Conservation (phyloP, 2,113 vertebrate genomes). For the Charina bottae region DNA sequence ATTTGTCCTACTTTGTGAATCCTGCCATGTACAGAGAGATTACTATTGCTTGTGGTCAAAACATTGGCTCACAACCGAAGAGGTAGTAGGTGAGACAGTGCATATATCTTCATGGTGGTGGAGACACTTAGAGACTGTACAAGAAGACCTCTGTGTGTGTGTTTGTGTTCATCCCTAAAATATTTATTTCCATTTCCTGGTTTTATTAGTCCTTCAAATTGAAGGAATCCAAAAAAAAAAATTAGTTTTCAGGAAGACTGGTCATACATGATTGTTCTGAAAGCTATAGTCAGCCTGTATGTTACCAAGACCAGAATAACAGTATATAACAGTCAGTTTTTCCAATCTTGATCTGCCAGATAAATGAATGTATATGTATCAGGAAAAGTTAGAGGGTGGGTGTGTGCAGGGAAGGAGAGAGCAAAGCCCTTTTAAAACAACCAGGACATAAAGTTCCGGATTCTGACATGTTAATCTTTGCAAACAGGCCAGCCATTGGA, state of each 20-base stretch:
- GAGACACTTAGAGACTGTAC: background rate
- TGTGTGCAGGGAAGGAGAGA: background rate
- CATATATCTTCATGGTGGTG: background rate
- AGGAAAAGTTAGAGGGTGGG: conserved; percentile 35
- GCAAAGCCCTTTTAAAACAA: conserved; percentile 6
- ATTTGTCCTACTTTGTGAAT: conserved; percentile 38
- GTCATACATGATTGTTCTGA: no score
- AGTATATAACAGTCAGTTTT: conserved; percentile 18
- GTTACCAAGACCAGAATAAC: conserved; percentile 54
- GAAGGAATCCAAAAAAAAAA: conserved; percentile 6
- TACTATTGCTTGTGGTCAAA: conserved; percentile 45
- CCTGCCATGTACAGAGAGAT: conserved; percentile 21
- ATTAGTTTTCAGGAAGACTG: background rate
- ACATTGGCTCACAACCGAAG: conserved; percentile 41
- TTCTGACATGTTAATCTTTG: background rate
- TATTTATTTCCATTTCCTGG: conserved; percentile 36
- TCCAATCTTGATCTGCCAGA: background rate
- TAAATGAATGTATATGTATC: conserved; percentile 59
- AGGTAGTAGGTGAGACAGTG: conserved; percentile 4
- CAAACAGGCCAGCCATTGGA: conserved; percentile 6
- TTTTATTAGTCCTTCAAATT: conserved; percentile 38
- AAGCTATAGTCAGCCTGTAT: background rate
- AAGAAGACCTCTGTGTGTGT: background rate
- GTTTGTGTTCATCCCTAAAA: background rate
- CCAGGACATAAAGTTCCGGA: background rate